Evolutionary conservation across 35 echinoderm and acorn worm species (phyloP).

Genomic region (Chiridota heheva): DNA sequence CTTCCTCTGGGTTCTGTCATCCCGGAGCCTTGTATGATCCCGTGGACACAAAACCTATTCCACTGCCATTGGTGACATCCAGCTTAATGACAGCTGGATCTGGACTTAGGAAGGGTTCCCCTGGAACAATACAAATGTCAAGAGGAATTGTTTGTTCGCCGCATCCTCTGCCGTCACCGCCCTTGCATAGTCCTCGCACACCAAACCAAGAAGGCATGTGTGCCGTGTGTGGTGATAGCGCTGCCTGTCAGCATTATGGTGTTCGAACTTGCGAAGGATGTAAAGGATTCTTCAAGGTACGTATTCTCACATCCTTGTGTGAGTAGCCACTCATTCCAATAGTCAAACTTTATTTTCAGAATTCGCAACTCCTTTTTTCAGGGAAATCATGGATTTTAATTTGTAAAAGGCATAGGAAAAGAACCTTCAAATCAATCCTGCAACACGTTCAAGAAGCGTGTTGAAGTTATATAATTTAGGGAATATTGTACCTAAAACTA

Average conservation of each 20-base stretch:
- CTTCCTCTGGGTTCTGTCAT: conserved; percentile 23
- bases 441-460: neutral
- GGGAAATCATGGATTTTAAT: neutral
- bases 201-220: conserved; percentile 85
- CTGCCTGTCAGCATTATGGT: conserved; percentile 98
- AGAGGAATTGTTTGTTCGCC: conserved; percentile 7
- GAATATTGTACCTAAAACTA: neutral
- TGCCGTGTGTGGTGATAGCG: conserved; percentile 98
- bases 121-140: conserved; percentile 48
- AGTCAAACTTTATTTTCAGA: neutral
- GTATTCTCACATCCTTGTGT: neutral
- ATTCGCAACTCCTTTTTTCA: neutral
- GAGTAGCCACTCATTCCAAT: neutral
- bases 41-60: conserved; percentile 53
- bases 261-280: conserved; percentile 98
- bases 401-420: neutral
- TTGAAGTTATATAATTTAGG: neutral
- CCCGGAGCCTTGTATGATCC: conserved; percentile 22
- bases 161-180: conserved; percentile 54
- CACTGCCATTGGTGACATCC: conserved; percentile 29
- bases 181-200: conserved; percentile 33
- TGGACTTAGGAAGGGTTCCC: neutral
- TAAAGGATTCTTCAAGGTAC: conserved; percentile 99
- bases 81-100: neutral
- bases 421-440: neutral